Conservation (phyloP, 2,888 invertebrate species). For the Lampropteryx suffumata region DNA sequence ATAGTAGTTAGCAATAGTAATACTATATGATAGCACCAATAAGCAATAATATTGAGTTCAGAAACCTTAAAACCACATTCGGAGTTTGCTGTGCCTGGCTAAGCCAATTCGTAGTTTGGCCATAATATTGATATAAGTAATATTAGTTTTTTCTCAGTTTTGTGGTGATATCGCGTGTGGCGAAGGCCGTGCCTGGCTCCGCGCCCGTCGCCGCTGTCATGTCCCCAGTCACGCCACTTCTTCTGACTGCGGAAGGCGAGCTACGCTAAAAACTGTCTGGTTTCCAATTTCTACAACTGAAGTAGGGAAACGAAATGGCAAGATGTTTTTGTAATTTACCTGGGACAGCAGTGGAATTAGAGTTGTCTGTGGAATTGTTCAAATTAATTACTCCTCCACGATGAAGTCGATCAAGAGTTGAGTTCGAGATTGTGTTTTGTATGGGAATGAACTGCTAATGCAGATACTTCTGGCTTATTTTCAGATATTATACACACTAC, state of each 20-base stretch:
- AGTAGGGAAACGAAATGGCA: constrained; percentile 3
- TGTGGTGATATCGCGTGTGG: constrained; percentile 68
- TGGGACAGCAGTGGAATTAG: neutral
- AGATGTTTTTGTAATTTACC: constrained; percentile 14
- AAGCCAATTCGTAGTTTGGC: constrained; percentile 31
- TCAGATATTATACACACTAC: no score
- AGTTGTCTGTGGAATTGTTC: neutral
- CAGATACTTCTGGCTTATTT: no score
- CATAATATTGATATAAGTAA: constrained; percentile 44
- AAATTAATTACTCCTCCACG: no score
- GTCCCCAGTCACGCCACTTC: constrained; percentile 68
- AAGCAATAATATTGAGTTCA: no score
- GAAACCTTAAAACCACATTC: no score
- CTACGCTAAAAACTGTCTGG: constrained; percentile 16
- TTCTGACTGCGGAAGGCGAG: constrained; percentile 16
- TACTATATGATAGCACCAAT: no score
- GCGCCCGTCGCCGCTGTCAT: constrained; percentile 63
- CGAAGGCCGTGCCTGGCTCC: constrained; percentile 66
- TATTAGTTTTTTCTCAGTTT: constrained; percentile 55
- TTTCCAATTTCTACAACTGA: constrained; percentile 13
- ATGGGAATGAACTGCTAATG: neutral
- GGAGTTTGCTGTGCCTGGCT: neutral
- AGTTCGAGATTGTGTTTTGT: no score
- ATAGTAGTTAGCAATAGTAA: no score
- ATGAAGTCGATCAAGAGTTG: no score